A percentile compares a stretch with the other conserved stretches of the same genome.
Conservation (phyloP, 2,888 invertebrate genomes). For the Tipula lateralis region DNA sequence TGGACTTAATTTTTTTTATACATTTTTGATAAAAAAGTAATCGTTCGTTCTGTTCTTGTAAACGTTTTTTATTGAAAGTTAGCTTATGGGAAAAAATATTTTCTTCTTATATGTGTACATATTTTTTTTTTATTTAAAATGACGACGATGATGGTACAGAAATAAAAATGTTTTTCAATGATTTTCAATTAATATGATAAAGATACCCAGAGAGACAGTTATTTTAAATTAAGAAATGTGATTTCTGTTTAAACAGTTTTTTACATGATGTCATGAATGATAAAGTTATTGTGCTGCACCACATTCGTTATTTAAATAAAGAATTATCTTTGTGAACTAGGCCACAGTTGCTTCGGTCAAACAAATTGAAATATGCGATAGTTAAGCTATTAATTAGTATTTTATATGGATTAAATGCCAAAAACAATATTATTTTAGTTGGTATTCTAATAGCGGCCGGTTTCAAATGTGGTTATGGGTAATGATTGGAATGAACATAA, state of each 20-base stretch:
- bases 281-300: not conserved
- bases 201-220: conserved; percentile 1
- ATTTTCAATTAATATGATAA: conserved; percentile 24
- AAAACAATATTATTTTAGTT: no score
- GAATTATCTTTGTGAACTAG: not conserved
- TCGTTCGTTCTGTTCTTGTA: not conserved
- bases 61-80: not conserved
- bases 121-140: not conserved
- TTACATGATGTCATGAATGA: conserved; percentile 4
- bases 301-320: not conserved
- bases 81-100: conserved; percentile 12
- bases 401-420: no score
- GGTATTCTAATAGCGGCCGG: no score
- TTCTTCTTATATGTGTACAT: not conserved
- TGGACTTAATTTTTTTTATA: conserved; percentile 9
- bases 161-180: conserved; percentile 24
- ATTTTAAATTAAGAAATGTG: conserved; percentile 14
- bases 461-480: no score
- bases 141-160: not conserved
- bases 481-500: no score
- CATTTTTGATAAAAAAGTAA: not conserved
- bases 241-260: not conserved
- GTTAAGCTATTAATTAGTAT: no score
- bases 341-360: not conserved
- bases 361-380: no score